These are phyloP conservation scores for Epinephelus awoara DNA, from an alignment of 2,797 vertebrate species.

Conservation along the genomic window DNA sequence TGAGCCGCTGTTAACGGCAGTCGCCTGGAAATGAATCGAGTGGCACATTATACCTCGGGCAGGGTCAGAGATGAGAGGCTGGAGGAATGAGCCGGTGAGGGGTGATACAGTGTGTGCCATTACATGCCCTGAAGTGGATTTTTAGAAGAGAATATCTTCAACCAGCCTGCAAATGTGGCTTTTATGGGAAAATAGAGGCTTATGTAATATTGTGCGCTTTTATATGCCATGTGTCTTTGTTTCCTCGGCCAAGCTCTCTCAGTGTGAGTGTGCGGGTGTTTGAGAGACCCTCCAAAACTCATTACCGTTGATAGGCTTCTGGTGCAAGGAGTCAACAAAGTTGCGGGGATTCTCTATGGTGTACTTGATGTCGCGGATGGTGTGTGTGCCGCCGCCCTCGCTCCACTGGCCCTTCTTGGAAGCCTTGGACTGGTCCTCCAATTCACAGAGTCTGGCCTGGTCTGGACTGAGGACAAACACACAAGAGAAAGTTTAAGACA, in stretches of 20 bases:
- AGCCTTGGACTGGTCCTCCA: constrained; percentile 93
- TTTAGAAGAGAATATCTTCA: constrained; percentile 17
- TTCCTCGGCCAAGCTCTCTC: not conserved
- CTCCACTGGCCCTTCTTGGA: constrained; percentile 95
- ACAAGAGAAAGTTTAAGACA: constrained; percentile 16
- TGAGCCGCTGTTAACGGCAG: constrained; percentile 59
- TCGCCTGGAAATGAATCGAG: constrained; percentile 65
- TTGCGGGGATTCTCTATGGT: constrained; percentile 95
- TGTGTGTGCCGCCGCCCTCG: constrained; percentile 91
- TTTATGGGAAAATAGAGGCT: constrained; percentile 15
- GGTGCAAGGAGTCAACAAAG: constrained; percentile 97
- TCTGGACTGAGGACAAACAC: constrained; percentile 87
- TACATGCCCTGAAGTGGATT: constrained; percentile 39
- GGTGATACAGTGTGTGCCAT: constrained; percentile 28
- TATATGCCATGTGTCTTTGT: not conserved
- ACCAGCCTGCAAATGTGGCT: constrained; percentile 22
- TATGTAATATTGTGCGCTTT: constrained; percentile 18
- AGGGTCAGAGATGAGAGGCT: constrained; percentile 59
- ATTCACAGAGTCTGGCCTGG: constrained; percentile 93
- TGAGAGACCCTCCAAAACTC: not conserved
- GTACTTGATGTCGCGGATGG: constrained; percentile 95
- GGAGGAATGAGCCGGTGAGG: constrained; percentile 52
- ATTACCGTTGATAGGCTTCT: constrained; percentile 97
- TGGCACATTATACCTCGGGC: constrained; percentile 52
- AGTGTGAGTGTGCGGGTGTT: not conserved